Evolutionary conservation across 2,797 vertebrate genomes (phyloP), one percentile per base, ranked within the genome.

Genomic region (Melanotaenia boesemani): DNA sequence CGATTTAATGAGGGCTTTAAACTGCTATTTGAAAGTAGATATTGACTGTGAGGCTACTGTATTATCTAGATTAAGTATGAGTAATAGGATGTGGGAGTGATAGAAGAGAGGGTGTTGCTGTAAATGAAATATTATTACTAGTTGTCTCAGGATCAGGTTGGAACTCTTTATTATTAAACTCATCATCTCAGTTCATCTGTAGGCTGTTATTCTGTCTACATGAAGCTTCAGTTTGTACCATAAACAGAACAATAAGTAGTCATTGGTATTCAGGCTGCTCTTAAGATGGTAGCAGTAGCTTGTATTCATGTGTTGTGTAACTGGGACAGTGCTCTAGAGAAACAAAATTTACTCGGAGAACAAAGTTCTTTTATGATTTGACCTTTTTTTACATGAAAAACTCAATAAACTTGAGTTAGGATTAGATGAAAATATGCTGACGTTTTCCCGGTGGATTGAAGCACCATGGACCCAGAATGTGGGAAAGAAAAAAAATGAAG

Each of bases 231-330:
- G 8, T 2, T 60, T 44, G 59, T 34, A 18, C 61, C 26, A 72
- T 30, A 70, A 60, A 68, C 63, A 70, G 71, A 70, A 81, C 63
- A 39, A 30, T n/a, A 37, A 41, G 1, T 12, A 13, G 52, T 39
- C 54, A 71, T 79, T 76, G 26, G 62, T 50, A 80, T 82, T 85
- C 73, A 76, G 44, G 61, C 61, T 54, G 65, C 26, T 67, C 28
- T 32, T 75, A 30, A 58, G 59, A 11, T 61, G 54, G 28, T 50
- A 22, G 52, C 46, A 68, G 8, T 48, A 16, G 34, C 8, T 68
- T 79, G 41, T 55, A 66, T 81, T 82, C 41, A 71, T 68, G 10
- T 22, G 59, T 67, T 73, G 22, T 63, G 59, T 60, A 66, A 55
- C 63, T 16, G 52, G 54, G 12, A 67, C 58, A 59, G 22, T 63